Evolutionary conservation across 2,888 invertebrate genomes (phyloP).

Genomic region (Bugulina stolonifera): DNA sequence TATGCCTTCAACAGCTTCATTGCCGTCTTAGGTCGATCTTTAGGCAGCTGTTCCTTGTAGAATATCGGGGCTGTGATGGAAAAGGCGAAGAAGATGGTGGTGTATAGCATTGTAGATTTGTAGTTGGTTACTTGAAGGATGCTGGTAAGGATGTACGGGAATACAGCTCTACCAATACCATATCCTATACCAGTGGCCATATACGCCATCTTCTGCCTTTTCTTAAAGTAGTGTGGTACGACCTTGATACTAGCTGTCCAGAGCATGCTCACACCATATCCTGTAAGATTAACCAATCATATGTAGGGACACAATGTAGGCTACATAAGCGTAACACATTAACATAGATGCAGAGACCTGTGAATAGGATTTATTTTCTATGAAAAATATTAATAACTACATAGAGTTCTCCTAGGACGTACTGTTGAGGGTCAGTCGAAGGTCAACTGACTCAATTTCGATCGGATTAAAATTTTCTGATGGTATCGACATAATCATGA

Average conservation of each 20-base stretch:
- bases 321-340: no score
- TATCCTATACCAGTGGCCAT: conserved; percentile 20
- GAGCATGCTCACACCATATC: conserved; percentile 22
- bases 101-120: conserved; percentile 4
- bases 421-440: no score
- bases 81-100: neutral
- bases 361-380: no score
- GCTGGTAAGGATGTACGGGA: neutral
- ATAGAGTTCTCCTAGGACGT: no score
- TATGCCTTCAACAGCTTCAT: neutral
- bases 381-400: no score
- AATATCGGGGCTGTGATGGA: conserved; percentile 1
- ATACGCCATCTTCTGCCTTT: conserved; percentile 22
- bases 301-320: no score
- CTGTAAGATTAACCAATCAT: neutral
- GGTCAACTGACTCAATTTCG: no score
- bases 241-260: conserved; percentile 16
- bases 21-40: neutral
- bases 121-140: conserved; percentile 6
- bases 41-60: conserved; percentile 17
- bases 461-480: no score
- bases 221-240: conserved; percentile 23
- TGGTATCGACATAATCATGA: no score
- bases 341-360: no score
- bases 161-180: conserved; percentile 9